Percentiles rank a stretch among this genome's conserved stretches.
Conservation (phyloP, 64 coral and sea anemone genomes). For the Actinia tenebrosa region DNA sequence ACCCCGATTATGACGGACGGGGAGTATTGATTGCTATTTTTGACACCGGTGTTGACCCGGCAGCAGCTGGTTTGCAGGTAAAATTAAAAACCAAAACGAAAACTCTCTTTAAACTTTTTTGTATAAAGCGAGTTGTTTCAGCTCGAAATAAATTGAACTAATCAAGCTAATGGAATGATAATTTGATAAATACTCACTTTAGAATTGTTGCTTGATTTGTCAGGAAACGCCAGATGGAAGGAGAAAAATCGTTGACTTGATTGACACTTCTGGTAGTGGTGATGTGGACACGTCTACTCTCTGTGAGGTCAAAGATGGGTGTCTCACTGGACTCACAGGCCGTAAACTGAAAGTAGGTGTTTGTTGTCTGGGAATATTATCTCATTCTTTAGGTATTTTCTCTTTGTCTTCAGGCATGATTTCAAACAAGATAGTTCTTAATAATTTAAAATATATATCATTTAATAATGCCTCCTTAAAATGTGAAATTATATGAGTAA, state of each 20-base stretch:
- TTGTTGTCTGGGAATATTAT: no score
- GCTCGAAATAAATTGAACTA: not conserved
- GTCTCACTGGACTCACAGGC: slow-evolving; percentile 67
- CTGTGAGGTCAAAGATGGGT: slow-evolving; percentile 51
- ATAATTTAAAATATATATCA: not conserved
- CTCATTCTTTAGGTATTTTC: not conserved
- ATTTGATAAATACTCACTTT: not conserved
- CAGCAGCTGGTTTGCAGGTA: slow-evolving; percentile 84
- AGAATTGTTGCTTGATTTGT: not conserved
- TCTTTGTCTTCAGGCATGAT: no score
- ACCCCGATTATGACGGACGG: slow-evolving; percentile 88
- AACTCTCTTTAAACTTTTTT: no score
- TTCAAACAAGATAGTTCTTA: not conserved
- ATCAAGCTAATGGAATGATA: not conserved
- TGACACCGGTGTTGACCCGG: slow-evolving; percentile 95
- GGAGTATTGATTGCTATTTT: slow-evolving; percentile 90
- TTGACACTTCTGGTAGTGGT: slow-evolving; percentile 95
- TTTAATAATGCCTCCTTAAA: no score
- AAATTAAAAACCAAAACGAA: not conserved
- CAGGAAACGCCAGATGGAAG: slow-evolving; percentile 88
- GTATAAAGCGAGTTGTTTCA: not conserved
- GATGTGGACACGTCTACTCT: slow-evolving; percentile 96
- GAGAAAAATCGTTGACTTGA: slow-evolving; percentile 93
- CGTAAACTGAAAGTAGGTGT: slow-evolving; percentile 66
- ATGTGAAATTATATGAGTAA: no score